These are phyloP conservation scores for Morelia viridis DNA, from an alignment of 2,797 vertebrate species.

Conservation along the genomic window DNA sequence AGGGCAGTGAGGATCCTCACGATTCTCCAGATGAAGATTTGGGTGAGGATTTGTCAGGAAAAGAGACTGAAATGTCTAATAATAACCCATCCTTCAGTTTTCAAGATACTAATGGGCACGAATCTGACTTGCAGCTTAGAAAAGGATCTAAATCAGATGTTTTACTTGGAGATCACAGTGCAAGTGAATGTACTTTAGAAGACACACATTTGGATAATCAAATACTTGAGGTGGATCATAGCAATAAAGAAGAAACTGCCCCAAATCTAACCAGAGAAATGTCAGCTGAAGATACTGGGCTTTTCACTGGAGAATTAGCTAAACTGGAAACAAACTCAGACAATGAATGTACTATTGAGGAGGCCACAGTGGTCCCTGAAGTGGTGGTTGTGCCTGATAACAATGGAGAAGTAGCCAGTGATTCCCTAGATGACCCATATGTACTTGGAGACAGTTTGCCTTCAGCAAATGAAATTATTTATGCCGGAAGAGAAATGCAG, in stretches of 20 bases:
- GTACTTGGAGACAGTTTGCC: constrained; percentile 64
- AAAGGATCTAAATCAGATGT: constrained; percentile 4
- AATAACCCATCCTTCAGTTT: not conserved
- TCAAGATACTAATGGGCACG: not conserved
- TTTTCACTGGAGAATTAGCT: constrained; percentile 27
- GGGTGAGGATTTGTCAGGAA: constrained; percentile 52
- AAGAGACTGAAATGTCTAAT: constrained; percentile 56
- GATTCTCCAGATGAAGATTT: constrained; percentile 39
- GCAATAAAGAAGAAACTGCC: constrained; percentile 36
- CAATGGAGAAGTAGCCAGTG: constrained; percentile 47
- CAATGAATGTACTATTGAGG: constrained; percentile 9
- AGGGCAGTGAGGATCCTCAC: constrained; percentile 45
- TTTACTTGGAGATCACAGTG: constrained; percentile 28
- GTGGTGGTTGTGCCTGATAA: constrained; percentile 59
- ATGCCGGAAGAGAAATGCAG: constrained; percentile 25
- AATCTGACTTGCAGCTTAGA: constrained; percentile 20
- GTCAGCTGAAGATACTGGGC: constrained; percentile 16
- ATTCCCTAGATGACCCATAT: constrained; percentile 70
- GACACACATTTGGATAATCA: constrained; percentile 29
- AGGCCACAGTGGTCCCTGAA: constrained; percentile 51
- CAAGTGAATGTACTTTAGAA: constrained; percentile 35
- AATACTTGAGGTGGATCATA: constrained; percentile 38
- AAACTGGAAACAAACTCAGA: constrained; percentile 27
- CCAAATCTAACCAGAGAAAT: constrained; percentile 19
- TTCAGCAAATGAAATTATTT: constrained; percentile 46